Conservation (phyloP, 35 echinoderm and acorn worm genomes). For the Heliocidaris tuberculata region DNA sequence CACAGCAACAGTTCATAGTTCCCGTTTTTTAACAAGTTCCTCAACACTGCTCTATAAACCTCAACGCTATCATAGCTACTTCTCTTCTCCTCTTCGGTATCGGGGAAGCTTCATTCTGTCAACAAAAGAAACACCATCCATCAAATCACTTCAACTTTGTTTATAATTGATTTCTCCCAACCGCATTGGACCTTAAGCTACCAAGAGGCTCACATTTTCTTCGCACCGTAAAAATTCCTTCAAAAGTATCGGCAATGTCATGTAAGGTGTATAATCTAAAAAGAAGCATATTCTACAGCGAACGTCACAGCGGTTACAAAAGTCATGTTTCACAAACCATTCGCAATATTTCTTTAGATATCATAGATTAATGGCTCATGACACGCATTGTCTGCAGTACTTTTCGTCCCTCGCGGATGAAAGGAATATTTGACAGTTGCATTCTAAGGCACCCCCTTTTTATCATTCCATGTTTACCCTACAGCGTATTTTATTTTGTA, state of each 20-base stretch:
- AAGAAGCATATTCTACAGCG: not conserved
- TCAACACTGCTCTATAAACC: no score
- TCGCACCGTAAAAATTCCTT: not conserved
- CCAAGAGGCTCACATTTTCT: no score
- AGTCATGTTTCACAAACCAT: not conserved
- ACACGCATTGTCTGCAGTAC: not conserved
- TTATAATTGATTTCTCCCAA: no score
- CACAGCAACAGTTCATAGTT: not conserved
- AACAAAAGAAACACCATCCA: not conserved
- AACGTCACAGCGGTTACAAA: not conserved
- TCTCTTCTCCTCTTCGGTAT: no score
- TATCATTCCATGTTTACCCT: not conserved
- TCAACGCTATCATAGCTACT: no score
- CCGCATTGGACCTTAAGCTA: no score
- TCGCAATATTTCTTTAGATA: not conserved
- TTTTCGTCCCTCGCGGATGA: not conserved
- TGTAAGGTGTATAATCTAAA: not conserved
- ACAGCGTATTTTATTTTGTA: not conserved
- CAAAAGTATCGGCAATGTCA: not conserved
- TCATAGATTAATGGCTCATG: not conserved
- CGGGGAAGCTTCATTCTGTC: not conserved
- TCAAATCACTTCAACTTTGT: not conserved
- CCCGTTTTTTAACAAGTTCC: not conserved
- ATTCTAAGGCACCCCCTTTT: not conserved
- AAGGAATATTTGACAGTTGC: not conserved